A percentile compares a stretch with the other conserved stretches of the same genome.
Conservation (phyloP, 2,797 vertebrate genomes). For the Chaunax sp. region DNA sequence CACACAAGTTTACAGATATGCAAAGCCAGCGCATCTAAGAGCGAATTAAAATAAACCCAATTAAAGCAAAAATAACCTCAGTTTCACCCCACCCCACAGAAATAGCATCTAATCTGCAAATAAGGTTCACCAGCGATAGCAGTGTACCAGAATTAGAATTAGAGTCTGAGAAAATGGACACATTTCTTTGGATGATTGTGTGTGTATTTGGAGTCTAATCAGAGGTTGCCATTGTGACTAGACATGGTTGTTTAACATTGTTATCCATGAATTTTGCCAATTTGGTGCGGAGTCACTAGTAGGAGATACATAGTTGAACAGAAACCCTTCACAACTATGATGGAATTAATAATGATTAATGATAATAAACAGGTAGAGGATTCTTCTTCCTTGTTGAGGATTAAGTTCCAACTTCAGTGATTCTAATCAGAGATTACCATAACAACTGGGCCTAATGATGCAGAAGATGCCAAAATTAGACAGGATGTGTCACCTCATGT, state of each 20-base stretch:
- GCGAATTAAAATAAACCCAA: constrained; percentile 21
- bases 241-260: too few species aligned
- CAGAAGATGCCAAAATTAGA: constrained; percentile 66
- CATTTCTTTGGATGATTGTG: neutral
- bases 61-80: constrained; percentile 34
- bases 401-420: neutral
- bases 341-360: too few species aligned
- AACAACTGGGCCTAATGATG: constrained; percentile 62
- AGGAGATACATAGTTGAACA: too few species aligned
- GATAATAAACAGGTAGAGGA: too few species aligned
- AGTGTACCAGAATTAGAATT: neutral
- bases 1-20: constrained; percentile 24
- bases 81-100: constrained; percentile 29
- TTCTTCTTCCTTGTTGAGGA: too few species aligned
- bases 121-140: constrained; percentile 29
- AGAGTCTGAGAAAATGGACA: neutral
- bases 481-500: constrained; percentile 27
- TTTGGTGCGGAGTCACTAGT: too few species aligned
- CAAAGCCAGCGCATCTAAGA: constrained; percentile 27
- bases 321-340: too few species aligned
- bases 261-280: too few species aligned
- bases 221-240: too few species aligned
- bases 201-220: neutral
- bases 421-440: constrained; percentile 51
- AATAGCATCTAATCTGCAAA: constrained; percentile 54